These are phyloP conservation scores for Phrynocephalus forsythii DNA, from an alignment of 2,797 vertebrate species.

Conservation along the genomic window DNA sequence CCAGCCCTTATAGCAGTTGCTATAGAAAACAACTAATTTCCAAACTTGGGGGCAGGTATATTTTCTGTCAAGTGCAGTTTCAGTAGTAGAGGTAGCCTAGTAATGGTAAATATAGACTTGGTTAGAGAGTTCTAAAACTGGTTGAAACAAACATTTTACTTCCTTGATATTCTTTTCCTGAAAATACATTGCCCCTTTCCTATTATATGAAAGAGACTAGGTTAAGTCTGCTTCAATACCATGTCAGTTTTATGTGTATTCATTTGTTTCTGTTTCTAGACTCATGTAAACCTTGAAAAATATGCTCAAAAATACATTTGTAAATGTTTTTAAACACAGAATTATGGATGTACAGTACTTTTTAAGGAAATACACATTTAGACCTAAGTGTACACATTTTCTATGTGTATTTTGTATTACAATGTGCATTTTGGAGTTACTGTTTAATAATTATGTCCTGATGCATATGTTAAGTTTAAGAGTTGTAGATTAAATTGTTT, in stretches of 20 bases:
- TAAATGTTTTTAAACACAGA: neutral
- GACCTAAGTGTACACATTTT: neutral
- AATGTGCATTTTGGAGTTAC: neutral
- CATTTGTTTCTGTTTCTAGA: neutral
- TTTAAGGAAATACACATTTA: neutral
- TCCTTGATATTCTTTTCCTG: neutral
- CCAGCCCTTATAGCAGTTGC: too few species aligned
- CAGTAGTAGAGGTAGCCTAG: neutral
- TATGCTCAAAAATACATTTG: neutral
- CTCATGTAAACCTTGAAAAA: neutral
- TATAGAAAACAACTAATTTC: too few species aligned
- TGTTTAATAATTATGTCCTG: neutral
- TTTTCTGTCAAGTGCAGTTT: neutral
- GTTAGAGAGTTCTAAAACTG: too few species aligned
- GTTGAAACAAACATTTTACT: neutral
- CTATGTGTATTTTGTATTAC: neutral
- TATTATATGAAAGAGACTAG: neutral
- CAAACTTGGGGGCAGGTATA: neutral
- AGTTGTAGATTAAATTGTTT: neutral
- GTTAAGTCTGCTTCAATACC: neutral
- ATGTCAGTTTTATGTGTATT: neutral
- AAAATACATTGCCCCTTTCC: neutral
- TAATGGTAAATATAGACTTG: neutral
- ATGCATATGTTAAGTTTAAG: neutral
- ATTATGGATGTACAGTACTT: neutral